These are phyloP conservation scores for Ptychochromis oligacanthus DNA, from an alignment of 2,113 vertebrate species.

Conservation along the genomic window DNA sequence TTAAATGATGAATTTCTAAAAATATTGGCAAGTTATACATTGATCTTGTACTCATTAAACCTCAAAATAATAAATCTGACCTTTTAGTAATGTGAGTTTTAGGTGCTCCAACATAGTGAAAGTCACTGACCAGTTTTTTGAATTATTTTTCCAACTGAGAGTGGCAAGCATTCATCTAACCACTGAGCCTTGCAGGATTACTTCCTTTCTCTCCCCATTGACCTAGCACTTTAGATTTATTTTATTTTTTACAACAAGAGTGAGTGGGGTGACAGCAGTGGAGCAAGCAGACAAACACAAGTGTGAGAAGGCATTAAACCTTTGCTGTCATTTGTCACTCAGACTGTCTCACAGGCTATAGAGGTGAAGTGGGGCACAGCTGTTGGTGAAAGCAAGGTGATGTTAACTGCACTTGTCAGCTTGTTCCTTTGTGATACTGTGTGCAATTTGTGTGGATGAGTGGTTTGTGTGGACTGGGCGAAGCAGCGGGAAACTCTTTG, in stretches of 20 bases:
- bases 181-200: constrained; percentile 8
- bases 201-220: neutral
- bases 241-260: neutral
- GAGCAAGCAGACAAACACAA: constrained; percentile 31
- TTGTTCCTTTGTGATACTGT: constrained; percentile 39
- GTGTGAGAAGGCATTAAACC: constrained; percentile 37
- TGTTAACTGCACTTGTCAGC: constrained; percentile 65
- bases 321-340: constrained; percentile 66
- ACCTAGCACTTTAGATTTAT: constrained; percentile 5
- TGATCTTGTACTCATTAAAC: neutral
- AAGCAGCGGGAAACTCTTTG: constrained; percentile 32
- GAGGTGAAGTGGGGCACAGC: constrained; percentile 61
- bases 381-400: constrained; percentile 56
- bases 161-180: constrained; percentile 8
- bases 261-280: neutral
- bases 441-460: constrained; percentile 29
- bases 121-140: neutral
- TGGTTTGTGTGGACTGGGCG: constrained; percentile 6
- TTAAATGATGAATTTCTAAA: neutral
- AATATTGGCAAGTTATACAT: neutral
- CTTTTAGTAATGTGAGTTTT: neutral
- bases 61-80: neutral
- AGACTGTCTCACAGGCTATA: constrained; percentile 33
- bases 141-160: neutral
- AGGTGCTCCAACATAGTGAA: neutral